A percentile compares a stretch with the other conserved stretches of the same genome.
Evolutionary conservation across 2,888 invertebrate genomes (phyloP).

Genomic region (Piscicola geometra): DNA sequence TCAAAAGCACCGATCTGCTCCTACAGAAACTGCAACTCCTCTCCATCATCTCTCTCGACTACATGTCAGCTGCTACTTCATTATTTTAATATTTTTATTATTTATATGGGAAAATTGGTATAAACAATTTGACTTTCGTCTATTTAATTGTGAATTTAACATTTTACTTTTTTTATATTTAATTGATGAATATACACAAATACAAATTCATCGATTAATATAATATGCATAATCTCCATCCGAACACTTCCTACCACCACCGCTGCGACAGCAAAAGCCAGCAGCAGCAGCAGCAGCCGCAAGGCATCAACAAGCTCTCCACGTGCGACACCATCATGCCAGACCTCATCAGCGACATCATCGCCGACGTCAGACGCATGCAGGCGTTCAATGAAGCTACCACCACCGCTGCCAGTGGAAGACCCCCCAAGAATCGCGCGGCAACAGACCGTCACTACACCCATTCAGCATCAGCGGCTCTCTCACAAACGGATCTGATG

Average conservation of each 20-base stretch:
- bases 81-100: too few species aligned
- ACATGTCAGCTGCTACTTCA: neutral
- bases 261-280: too few species aligned
- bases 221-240: too few species aligned
- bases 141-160: too few species aligned
- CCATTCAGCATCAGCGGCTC: neutral
- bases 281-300: neutral
- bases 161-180: too few species aligned
- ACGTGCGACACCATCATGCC: neutral
- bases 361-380: neutral
- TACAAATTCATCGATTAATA: too few species aligned
- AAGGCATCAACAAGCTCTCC: neutral
- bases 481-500: neutral
- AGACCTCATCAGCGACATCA: neutral
- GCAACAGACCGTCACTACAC: neutral
- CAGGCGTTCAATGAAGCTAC: neutral
- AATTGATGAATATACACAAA: too few species aligned
- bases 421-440: neutral
- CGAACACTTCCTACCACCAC: too few species aligned
- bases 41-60: neutral
- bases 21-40: slow-evolving; percentile 1
- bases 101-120: too few species aligned
- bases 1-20: neutral
- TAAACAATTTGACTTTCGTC: too few species aligned
- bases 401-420: neutral